A percentile compares a stretch with the other conserved stretches of the same genome.
Evolutionary conservation across 30 jellyfish, hydroid and myxozoan genomes (phyloP).

Genomic region (Sanderia malayensis): DNA sequence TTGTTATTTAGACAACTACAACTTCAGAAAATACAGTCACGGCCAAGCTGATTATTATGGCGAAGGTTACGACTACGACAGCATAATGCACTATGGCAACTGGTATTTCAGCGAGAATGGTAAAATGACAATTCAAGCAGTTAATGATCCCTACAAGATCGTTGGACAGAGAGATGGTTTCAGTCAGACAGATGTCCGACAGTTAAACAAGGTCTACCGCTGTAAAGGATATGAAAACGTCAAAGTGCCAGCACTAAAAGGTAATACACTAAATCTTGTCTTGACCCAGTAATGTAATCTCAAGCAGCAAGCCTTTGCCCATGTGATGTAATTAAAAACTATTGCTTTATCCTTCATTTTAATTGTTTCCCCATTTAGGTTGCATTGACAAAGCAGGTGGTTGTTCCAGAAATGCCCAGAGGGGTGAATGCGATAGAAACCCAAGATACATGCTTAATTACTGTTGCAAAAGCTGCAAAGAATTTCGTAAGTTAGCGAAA

Average conservation of each 20-base stretch:
- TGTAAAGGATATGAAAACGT: slow-evolving; percentile 41
- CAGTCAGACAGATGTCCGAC: slow-evolving; percentile 61
- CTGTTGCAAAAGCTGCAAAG: slow-evolving; percentile 39
- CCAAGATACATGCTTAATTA: slow-evolving; percentile 35
- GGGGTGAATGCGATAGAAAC: slow-evolving; percentile 27
- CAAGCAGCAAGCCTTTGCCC: too few species aligned
- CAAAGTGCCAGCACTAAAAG: slow-evolving; percentile 41
- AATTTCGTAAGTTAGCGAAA: too few species aligned
- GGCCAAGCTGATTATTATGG: slow-evolving; percentile 66
- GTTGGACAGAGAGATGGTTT: slow-evolving; percentile 59
- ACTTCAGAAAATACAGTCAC: slow-evolving; percentile 53
- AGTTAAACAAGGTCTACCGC: slow-evolving; percentile 37
- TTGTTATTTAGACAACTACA: not conserved
- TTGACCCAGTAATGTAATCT: too few species aligned
- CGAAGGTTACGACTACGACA: slow-evolving; percentile 50
- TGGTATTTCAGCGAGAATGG: slow-evolving; percentile 24
- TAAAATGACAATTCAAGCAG: slow-evolving; percentile 44
- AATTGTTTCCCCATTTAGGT: slow-evolving; percentile 9
- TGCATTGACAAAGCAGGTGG: slow-evolving; percentile 28
- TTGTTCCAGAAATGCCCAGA: slow-evolving; percentile 35
- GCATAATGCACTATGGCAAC: slow-evolving; percentile 60
- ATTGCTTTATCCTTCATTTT: too few species aligned
- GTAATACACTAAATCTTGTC: too few species aligned
- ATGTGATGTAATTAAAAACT: too few species aligned
- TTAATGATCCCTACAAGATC: slow-evolving; percentile 8